A percentile compares a stretch with the other conserved stretches of the same genome.
Conservation (phyloP, 2,888 invertebrate genomes). For the Drosophila mimetica region DNA sequence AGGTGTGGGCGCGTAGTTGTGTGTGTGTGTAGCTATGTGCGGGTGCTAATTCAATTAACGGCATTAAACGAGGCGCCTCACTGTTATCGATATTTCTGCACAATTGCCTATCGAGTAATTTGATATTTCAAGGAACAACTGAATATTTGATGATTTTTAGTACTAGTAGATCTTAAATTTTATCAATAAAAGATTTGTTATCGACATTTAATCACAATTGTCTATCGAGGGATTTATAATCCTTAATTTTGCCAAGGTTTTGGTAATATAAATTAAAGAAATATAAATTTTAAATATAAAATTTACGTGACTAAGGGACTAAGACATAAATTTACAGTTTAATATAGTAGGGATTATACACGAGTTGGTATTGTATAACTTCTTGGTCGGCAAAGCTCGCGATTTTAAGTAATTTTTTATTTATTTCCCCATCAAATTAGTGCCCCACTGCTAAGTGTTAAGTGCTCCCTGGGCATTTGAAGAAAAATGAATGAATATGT, state of each 20-base stretch:
- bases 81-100: slow-evolving; percentile 14
- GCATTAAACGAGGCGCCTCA: slow-evolving; percentile 25
- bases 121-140: not conserved
- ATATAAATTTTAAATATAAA: too few species aligned
- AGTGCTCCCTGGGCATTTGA: slow-evolving; percentile 14
- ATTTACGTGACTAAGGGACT: too few species aligned
- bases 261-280: too few species aligned
- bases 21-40: not conserved
- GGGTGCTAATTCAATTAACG: slow-evolving; percentile 69
- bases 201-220: too few species aligned
- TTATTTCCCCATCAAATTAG: slow-evolving; percentile 19
- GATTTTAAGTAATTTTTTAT: not conserved
- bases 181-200: not conserved
- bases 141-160: not conserved
- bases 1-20: not conserved
- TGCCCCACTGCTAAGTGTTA: slow-evolving; percentile 12
- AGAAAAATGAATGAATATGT: not conserved
- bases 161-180: too few species aligned
- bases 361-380: not conserved
- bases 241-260: too few species aligned
- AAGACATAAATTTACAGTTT: too few species aligned
- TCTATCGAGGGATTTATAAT: too few species aligned
- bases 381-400: not conserved
- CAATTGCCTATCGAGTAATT: slow-evolving; percentile 8
- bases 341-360: not conserved